Base-by-base conservation (phyloP, 2,888 invertebrate genomes). In the Galeopsomyia nigrocyanea region DNA sequence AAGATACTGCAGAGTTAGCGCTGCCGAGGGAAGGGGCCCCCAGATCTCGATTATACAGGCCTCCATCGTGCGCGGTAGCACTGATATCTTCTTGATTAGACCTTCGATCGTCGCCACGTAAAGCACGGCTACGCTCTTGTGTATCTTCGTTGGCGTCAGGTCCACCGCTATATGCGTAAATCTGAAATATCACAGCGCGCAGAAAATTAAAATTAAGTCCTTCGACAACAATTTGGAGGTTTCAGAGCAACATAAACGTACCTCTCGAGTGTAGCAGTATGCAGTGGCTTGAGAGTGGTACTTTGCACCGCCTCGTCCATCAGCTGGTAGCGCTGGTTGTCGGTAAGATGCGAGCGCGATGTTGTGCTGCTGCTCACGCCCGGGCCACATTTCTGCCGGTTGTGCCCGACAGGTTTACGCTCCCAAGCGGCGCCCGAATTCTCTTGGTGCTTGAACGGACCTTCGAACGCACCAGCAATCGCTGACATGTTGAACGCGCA, bases 251-350 rank as follows among this genome's bases (percentile, higher is more conserved):
- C 13, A 39, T 39, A 39, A 10, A 39, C 39, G 39, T 7, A 81
- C 82, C 93, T 87, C 80, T 95, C 94, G 68, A 93, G 88, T 31
- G 91, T 90, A 0, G 91, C 88, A 26, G 91, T 90, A 82, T 93
- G 92, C 0, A 96, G 87, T 0, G 96, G 96, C 64, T 88, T 88
- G 0, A 89, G 86, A 0, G 91, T 91, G 31, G 91, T 89, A 0
- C 96, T 92, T 79, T 95, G 94, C 0, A 97, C 92, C 0, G 96
- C 92, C 67, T 91, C 90, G 83, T 97, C 94, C 96, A 97, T 96
- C 68, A 97, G 87, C 80, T 96, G 95, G 84, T 95, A 97, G 75
- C 92, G 89, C 16, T 92, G 91, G 73, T 91, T 91, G 26, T 76
- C 74, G 13, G 75, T 65, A 2, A 77, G 61, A 5, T 70, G 64